phyloP scores from a whole-genome alignment of 2,113 vertebrate species.

The Australoheros scitulus region DNA sequence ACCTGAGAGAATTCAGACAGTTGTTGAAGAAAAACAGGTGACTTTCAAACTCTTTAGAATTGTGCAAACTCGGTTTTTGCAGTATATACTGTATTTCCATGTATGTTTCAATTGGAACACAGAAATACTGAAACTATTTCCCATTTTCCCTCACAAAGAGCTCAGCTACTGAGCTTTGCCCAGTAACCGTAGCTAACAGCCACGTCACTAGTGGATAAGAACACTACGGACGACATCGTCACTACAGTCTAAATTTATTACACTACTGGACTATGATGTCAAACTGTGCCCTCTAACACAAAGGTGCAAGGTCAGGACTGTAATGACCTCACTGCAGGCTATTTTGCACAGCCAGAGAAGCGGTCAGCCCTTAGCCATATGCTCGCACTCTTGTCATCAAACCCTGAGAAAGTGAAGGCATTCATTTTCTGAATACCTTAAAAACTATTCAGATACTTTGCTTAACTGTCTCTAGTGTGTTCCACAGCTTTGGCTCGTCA shows the following conservation, averaged over 20 bases:
- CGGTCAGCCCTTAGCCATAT: too few relatives aligned
- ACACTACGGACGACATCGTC: not conserved
- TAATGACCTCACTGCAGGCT: not conserved
- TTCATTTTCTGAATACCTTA: not conserved
- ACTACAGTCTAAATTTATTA: not conserved
- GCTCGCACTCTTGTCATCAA: too few relatives aligned
- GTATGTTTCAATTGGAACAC: not conserved
- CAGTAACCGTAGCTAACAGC: not conserved
- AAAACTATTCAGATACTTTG: not conserved
- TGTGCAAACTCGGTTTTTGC: not conserved
- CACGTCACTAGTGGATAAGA: too few relatives aligned
- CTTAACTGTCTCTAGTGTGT: not conserved
- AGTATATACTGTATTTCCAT: too few relatives aligned
- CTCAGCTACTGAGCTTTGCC: not conserved
- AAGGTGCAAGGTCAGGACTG: not conserved
- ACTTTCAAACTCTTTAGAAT: not conserved
- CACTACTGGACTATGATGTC: not conserved
- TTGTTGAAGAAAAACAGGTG: not conserved
- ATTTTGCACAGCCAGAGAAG: not conserved
- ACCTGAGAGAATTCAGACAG: not conserved
- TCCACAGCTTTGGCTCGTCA: too few relatives aligned
- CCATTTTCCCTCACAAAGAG: not conserved
- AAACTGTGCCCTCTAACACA: not conserved
- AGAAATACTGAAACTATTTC: not conserved
- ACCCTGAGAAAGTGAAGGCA: too few relatives aligned